phyloP scores from a whole-genome alignment of 2,113 vertebrate species.

The Passer montanus region DNA sequence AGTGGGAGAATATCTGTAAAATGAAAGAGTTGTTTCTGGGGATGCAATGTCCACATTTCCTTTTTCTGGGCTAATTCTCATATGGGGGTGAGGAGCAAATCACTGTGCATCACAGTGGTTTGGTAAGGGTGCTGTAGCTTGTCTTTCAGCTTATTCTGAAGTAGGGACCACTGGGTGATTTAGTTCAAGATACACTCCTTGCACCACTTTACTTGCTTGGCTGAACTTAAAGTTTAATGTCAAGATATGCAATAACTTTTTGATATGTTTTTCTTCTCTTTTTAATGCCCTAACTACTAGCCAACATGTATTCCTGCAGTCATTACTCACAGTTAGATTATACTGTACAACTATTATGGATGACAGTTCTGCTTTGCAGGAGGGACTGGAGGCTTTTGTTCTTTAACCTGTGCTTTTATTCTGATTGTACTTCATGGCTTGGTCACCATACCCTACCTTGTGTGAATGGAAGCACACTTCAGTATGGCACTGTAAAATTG shows the following conservation, averaged over 20 bases:
- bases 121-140: background rate
- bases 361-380: background rate
- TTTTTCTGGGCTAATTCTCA: background rate
- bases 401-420: background rate
- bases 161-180: background rate
- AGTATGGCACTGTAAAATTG: background rate
- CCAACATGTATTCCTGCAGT: background rate
- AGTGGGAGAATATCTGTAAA: background rate
- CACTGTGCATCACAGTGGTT: fast-evolving
- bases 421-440: background rate
- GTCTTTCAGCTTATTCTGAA: background rate
- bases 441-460: background rate
- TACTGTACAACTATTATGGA: background rate
- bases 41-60: background rate
- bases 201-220: background rate
- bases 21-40: background rate
- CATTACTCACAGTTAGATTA: background rate
- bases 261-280: background rate
- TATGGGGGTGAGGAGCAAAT: background rate
- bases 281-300: background rate
- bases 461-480: background rate
- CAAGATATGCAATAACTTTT: fast-evolving
- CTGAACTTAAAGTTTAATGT: background rate
- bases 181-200: background rate
- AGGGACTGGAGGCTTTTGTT: background rate